Percentiles rank a stretch among this genome's conserved stretches.
These are phyloP conservation scores for Calidris pugnax DNA, from an alignment of 2,113 vertebrate genomes.

Conservation along the genomic window DNA sequence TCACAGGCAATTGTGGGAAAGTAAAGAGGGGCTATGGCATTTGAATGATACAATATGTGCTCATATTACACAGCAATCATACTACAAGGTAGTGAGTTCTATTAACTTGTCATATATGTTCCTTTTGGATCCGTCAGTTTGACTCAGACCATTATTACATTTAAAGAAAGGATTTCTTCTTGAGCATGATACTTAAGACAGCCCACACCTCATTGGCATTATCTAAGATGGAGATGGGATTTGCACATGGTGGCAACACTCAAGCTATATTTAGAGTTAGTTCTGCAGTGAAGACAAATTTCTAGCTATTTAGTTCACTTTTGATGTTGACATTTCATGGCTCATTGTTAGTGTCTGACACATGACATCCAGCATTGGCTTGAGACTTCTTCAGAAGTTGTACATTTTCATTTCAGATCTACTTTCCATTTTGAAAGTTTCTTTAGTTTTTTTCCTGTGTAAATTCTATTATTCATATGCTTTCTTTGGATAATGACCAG, in stretches of 20 bases:
- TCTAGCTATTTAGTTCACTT: background rate
- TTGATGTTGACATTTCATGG: background rate
- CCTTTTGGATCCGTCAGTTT: background rate
- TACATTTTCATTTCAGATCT: background rate
- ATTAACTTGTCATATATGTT: background rate
- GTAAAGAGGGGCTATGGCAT: background rate
- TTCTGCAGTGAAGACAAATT: background rate
- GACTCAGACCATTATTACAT: background rate
- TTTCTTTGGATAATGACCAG: background rate
- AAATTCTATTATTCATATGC: background rate
- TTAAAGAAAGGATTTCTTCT: background rate
- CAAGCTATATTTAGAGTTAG: background rate
- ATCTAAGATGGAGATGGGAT: background rate
- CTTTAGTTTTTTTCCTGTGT: background rate
- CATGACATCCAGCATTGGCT: background rate
- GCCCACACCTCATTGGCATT: background rate
- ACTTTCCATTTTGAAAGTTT: background rate
- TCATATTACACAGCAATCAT: background rate
- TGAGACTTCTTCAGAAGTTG: background rate
- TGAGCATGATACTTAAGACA: rapidly evolving
- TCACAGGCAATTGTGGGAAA: background rate
- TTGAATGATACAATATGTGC: background rate
- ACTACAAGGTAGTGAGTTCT: background rate
- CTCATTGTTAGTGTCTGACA: background rate
- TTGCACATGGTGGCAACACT: background rate